Conservation (phyloP, 2,797 vertebrate species). For the Petrocephalus sullivani region DNA sequence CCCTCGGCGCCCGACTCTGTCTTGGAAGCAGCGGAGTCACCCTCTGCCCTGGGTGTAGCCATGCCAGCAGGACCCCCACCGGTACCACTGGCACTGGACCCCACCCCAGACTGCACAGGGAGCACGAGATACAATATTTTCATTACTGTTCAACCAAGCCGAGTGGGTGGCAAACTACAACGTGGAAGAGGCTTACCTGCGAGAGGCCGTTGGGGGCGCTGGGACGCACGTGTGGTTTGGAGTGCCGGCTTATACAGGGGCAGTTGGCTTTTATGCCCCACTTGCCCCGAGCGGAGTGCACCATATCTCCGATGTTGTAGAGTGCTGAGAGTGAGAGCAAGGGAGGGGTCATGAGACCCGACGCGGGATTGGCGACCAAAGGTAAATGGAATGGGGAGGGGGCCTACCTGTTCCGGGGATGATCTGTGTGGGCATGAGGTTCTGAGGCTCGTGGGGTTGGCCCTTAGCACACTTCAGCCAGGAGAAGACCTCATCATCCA, state of each 20-base stretch:
- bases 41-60: constrained; percentile 53
- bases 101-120: constrained; percentile 58
- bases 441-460: constrained; percentile 95
- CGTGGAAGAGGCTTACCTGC: constrained; percentile 69
- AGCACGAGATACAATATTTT: constrained; percentile 9
- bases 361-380: background rate
- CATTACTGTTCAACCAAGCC: background rate
- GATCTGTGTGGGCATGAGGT: constrained; percentile 98
- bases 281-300: constrained; percentile 92
- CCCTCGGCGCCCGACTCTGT: constrained; percentile 41
- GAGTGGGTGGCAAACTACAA: background rate
- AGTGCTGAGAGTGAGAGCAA: constrained; percentile 68
- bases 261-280: constrained; percentile 99
- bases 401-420: constrained; percentile 91
- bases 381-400: background rate
- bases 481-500: constrained; percentile 92
- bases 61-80: constrained; percentile 12
- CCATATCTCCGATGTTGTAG: constrained; percentile 98
- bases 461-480: constrained; percentile 99
- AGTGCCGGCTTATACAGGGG: constrained; percentile 89
- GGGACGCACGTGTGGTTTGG: constrained; percentile 81
- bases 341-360: background rate
- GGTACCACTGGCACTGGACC: constrained; percentile 42
- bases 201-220: constrained; percentile 91
- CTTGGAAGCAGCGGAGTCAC: constrained; percentile 38